A percentile compares a stretch with the other conserved stretches of the same genome.
These are phyloP conservation scores for Ceratina calcarata DNA, from an alignment of 1,140 invertebrate genomes.

Conservation along the genomic window DNA sequence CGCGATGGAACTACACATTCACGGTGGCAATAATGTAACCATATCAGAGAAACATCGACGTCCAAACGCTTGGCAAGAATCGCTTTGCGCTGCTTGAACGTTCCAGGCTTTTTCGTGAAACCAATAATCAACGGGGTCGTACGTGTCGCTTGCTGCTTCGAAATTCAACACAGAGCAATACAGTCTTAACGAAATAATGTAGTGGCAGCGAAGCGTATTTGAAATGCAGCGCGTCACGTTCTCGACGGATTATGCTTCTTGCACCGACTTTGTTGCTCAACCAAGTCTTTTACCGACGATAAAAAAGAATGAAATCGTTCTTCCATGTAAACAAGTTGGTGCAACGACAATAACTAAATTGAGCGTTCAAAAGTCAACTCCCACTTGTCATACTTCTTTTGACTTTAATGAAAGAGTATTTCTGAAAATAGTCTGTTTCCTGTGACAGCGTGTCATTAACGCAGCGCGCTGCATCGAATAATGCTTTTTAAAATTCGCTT, in stretches of 20 bases:
- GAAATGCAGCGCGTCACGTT: slow-evolving; percentile 11
- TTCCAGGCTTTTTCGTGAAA: neutral
- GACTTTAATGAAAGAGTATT: slow-evolving; percentile 45
- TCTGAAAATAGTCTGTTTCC: no score
- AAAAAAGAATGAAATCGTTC: slow-evolving; percentile 42
- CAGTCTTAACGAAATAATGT: neutral
- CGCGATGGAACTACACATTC: neutral
- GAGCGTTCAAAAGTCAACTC: slow-evolving; percentile 39
- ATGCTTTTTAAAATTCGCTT: slow-evolving; percentile 16
- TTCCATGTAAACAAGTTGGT: slow-evolving; percentile 55
- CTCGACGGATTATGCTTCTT: neutral
- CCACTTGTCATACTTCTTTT: slow-evolving; percentile 41
- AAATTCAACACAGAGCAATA: neutral
- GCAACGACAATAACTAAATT: slow-evolving; percentile 64
- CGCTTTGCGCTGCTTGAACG: slow-evolving; percentile 18
- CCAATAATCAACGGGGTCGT: neutral
- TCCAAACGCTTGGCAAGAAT: neutral
- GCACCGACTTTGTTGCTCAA: neutral
- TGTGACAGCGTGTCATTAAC: neutral
- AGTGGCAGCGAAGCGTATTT: neutral
- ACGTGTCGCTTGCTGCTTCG: neutral
- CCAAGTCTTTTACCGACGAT: neutral
- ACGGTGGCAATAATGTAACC: slow-evolving; percentile 38
- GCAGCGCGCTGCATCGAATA: neutral
- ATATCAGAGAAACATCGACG: neutral